These are phyloP conservation scores for Myopa testacea DNA, from an alignment of 2,888 invertebrate species.

Conservation along the genomic window DNA sequence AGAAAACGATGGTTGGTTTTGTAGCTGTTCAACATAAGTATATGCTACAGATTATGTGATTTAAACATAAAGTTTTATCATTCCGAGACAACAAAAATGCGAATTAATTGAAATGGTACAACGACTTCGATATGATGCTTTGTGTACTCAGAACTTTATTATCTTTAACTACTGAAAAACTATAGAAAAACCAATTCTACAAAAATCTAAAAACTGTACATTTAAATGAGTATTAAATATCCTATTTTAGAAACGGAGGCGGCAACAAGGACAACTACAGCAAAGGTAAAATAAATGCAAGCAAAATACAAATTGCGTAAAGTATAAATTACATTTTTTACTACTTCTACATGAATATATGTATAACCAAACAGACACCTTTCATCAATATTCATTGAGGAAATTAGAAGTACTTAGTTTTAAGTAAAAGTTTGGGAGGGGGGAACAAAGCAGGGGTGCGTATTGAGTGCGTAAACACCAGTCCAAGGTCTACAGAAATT, in stretches of 20 bases:
- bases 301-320: conserved; percentile 60
- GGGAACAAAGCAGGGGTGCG: too few relatives aligned
- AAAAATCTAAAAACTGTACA: conserved; percentile 51
- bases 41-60: conserved; percentile 1
- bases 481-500: too few relatives aligned
- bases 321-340: conserved; percentile 59
- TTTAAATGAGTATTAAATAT: conserved; percentile 68
- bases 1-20: conserved; percentile 1
- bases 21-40: conserved; percentile 3
- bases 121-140: conserved; percentile 50
- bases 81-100: conserved; percentile 10
- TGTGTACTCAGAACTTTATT: conserved; percentile 47
- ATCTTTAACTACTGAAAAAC: conserved; percentile 31
- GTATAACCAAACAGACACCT: neutral
- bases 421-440: too few relatives aligned
- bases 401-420: too few relatives aligned
- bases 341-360: conserved; percentile 40
- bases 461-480: too few relatives aligned
- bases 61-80: neutral
- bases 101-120: conserved; percentile 14
- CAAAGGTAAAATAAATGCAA: conserved; percentile 84
- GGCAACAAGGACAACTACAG: conserved; percentile 94
- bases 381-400: too few relatives aligned
- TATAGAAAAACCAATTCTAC: conserved; percentile 26
- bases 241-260: conserved; percentile 83